A percentile compares a stretch with the other conserved stretches of the same genome.
These are phyloP conservation scores for Microtus pennsylvanicus DNA, from an alignment of 2,113 vertebrate genomes.

Conservation along the genomic window DNA sequence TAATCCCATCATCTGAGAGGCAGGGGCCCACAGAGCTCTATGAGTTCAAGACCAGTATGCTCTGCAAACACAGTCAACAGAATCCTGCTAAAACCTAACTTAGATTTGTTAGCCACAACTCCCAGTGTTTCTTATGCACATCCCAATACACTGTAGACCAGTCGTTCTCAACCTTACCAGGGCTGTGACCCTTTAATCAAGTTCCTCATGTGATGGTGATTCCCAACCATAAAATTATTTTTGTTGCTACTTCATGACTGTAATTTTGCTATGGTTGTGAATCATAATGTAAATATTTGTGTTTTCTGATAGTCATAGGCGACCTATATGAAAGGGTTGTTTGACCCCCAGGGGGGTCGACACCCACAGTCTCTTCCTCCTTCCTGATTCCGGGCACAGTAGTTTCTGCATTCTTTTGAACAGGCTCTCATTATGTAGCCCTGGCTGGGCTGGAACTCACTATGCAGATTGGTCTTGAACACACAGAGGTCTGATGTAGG, in stretches of 20 bases:
- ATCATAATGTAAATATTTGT: background rate
- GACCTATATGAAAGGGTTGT: background rate
- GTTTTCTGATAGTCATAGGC: background rate
- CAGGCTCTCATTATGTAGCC: background rate
- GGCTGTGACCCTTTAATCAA: background rate
- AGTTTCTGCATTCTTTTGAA: background rate
- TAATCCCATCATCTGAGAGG: background rate
- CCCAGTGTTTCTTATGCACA: no score
- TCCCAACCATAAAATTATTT: background rate
- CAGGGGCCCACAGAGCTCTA: background rate
- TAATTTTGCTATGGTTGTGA: background rate
- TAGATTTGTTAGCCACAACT: background rate
- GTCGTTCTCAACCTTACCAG: background rate
- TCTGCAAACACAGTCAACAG: accelerated
- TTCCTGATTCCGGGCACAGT: background rate
- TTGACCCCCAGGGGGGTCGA: background rate
- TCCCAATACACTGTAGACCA: background rate
- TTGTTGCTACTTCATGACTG: background rate
- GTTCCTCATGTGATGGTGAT: background rate
- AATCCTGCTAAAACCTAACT: background rate
- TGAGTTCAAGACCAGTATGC: background rate
- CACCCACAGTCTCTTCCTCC: background rate
- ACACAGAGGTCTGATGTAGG: no score
- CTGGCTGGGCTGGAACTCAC: background rate
- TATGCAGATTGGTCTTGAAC: no score